Conservation (phyloP, 2,113 vertebrate genomes). For the Ciconia maguari region DNA sequence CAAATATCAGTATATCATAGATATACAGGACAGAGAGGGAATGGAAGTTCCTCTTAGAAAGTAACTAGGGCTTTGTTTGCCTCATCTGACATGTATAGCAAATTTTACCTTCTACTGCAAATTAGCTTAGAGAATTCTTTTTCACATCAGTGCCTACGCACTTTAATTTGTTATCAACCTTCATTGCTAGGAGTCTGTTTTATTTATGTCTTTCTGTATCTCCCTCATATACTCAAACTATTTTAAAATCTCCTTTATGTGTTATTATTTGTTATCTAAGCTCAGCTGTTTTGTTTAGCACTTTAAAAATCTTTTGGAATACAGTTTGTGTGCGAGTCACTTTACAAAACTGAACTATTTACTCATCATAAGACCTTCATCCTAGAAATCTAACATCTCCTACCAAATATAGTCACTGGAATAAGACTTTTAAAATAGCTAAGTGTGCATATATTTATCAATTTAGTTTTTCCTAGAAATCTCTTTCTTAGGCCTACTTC, state of each 20-base stretch:
- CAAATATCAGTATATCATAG: not conserved
- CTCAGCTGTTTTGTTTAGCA: not conserved
- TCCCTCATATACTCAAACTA: not conserved
- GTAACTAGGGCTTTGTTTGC: not conserved
- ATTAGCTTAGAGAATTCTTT: not conserved
- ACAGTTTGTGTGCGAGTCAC: not conserved
- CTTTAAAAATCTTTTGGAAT: not conserved
- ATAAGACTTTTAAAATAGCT: not conserved
- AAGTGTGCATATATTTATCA: not conserved
- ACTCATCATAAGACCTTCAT: not conserved
- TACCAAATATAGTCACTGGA: not conserved
- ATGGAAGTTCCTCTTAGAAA: not conserved
- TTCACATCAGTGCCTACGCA: not conserved
- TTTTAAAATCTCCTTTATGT: slow-evolving; percentile 18
- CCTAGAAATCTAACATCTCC: not conserved
- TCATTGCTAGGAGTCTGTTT: not conserved
- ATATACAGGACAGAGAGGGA: not conserved
- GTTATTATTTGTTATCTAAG: slow-evolving; percentile 51
- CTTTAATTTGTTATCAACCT: not conserved
- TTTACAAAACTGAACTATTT: not conserved
- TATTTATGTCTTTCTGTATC: not conserved
- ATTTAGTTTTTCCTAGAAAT: not conserved
- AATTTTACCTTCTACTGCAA: not conserved
- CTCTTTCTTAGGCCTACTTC: not conserved
- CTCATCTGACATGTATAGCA: not conserved